Base-by-base conservation (phyloP, 2,113 vertebrate species). In the Dipodomys spectabilis region DNA sequence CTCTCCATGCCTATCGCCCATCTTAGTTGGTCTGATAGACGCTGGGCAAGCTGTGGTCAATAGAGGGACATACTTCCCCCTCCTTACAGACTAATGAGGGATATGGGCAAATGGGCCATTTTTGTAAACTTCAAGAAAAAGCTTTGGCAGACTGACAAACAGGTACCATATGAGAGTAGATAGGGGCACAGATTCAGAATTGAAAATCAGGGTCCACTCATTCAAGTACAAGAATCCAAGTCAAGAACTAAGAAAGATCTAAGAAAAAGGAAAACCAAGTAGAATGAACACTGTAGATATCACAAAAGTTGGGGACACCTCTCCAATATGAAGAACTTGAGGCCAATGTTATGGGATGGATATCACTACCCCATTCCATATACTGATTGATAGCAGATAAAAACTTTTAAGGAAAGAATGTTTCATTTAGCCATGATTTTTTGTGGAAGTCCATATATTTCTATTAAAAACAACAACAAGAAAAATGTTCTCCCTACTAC, bases 301-400 rank as follows among this genome's bases (percentile, higher is more conserved):
- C 0, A 11, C 6, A 73, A 44, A 5, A 22, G 4, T 64, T 0
- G 5, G 2, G 10, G 57, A 13, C 3, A 75, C 20, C 2, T 44
- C 12, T 27, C 67, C 67, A 16, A 82, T 18, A 1, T 25, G 5
- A 77, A 78, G 32, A 0, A 6, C 12, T 92, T 78, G 69, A 65
- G 19, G 74, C 92, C 25, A 5, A 0, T 49, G 7, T 53, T 53
- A 4, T 60, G 8, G 19, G 1, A 19, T 62, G 57, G 71, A 1
- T 49, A 12, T n/a, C 11, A 23, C 7, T 12, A 73, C 10, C 2
- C 22, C 19, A 7, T 30, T 16, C 0, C 53, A 53, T 39, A 7
- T n/a, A 2, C 1, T 53, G 57, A 23, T 49, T 6, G 68, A 77
- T 49, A 49, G 53, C 15, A 57, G 15, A 16, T 57, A 57, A 11